Evolutionary conservation across 2,797 vertebrate species (phyloP), one percentile per base, ranked within the genome.

Genomic region (Lerista edwardsae): DNA sequence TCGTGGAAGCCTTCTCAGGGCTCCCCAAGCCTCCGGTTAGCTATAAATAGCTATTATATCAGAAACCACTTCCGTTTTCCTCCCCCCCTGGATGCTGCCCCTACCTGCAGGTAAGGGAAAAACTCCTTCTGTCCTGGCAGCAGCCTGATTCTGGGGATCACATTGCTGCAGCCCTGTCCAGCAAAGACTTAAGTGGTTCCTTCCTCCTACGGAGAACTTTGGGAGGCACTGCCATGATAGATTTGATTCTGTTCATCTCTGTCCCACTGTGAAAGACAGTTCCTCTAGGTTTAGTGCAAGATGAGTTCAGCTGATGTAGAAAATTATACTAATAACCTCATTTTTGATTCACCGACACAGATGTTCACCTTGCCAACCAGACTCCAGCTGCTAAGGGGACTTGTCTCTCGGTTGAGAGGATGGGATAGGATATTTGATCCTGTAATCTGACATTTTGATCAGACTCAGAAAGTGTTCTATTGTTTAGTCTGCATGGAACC

Each of bases 401-500:
- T 59, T 23, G 47, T 51, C n/a, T 79, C 14, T n/a, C 62, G n/a
- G 9, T 51, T 79, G 17, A 51, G 41, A 47, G 47, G 2, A 51
- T 25, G 19, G 55, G 47, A 21, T 31, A 21, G 17, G n/a, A 3
- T 29, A 9, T 14, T 23, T 27, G 51, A 84, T 23, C 0, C 51
- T 55, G 51, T 55, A 55, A 55, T 21, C 19, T 51, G n/a, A 75
- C 3, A 31, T 36, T 91, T 84, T 47, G 9, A 0, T 21, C 83
- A 7, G 55, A 4, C 55, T 86, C 87, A 81, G n/a, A 80, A 23
- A 25, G 25, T 11, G 23, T 68, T 21, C 80, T 73, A 9, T 83
- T 2, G 21, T 72, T 51, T 80, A 84, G 8, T 2, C 29, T 84
- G 14, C 3, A 39, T 15, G 1, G 1, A 85, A 69, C 77, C 82